phyloP scores from a whole-genome alignment of 2,113 vertebrate species.

The Amphilophus citrinellus region DNA sequence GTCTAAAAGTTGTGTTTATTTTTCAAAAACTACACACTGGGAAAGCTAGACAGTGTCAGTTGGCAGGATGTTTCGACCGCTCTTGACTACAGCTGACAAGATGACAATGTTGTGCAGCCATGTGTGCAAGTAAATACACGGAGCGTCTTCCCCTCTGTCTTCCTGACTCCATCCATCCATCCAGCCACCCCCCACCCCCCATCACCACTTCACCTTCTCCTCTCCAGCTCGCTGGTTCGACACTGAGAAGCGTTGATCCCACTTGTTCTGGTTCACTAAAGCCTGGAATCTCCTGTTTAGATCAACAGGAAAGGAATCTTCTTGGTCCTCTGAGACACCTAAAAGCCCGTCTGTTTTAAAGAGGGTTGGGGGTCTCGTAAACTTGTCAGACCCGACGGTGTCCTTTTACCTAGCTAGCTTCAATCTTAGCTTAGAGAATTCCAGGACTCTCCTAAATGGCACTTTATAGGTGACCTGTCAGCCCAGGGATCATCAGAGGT shows the following conservation, averaged over 20 bases:
- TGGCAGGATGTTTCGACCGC: constrained; percentile 44
- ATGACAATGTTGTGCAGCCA: constrained; percentile 63
- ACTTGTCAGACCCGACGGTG: constrained; percentile 65
- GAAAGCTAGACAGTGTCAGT: constrained; percentile 31
- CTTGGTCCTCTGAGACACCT: constrained; percentile 65
- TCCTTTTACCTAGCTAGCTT: constrained; percentile 70
- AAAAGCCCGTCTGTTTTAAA: constrained; percentile 66
- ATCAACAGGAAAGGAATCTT: constrained; percentile 70
- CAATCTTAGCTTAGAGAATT: constrained; percentile 59
- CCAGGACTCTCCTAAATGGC: constrained; percentile 71
- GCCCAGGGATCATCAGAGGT: constrained; percentile 72
- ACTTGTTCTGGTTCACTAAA: constrained; percentile 79
- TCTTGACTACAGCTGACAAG: constrained; percentile 23
- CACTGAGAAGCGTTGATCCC: constrained; percentile 62
- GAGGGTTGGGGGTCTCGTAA: constrained; percentile 63
- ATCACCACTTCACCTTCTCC: neutral
- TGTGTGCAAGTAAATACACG: constrained; percentile 68
- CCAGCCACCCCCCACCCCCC: constrained; percentile 18
- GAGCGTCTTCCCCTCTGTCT: constrained; percentile 29
- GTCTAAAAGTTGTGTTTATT: constrained; percentile 14
- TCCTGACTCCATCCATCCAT: constrained; percentile 40
- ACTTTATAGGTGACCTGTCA: constrained; percentile 64
- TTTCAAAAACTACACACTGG: constrained; percentile 25
- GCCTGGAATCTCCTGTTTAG: constrained; percentile 67
- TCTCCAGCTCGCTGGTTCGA: constrained; percentile 34